Percentiles rank a stretch among this genome's conserved stretches.
phyloP scores from a whole-genome alignment of 2,888 invertebrate genomes.

The Agrenia bidenticulata region DNA sequence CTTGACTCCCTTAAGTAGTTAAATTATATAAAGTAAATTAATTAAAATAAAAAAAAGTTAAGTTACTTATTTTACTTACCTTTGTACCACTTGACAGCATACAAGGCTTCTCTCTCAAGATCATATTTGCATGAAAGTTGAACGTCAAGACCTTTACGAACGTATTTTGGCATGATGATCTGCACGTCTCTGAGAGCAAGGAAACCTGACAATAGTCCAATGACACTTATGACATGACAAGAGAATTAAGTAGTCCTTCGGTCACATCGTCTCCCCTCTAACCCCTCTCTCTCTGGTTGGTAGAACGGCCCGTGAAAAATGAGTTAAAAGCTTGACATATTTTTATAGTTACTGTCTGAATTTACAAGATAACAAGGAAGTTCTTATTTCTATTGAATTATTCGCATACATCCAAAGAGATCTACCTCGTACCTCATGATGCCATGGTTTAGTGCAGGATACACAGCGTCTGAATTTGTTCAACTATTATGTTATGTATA shows the following conservation, averaged over 20 bases:
- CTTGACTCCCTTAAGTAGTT: conserved; percentile 31
- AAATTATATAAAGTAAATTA: not conserved
- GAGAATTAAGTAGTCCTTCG: not conserved
- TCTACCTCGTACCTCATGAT: too few species aligned
- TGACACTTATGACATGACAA: conserved; percentile 10
- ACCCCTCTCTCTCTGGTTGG: too few species aligned
- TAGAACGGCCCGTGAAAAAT: not conserved
- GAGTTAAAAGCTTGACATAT: not conserved
- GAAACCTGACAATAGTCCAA: conserved; percentile 31
- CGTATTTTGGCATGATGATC: conserved; percentile 42
- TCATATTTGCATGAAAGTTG: conserved; percentile 47
- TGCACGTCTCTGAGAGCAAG: conserved; percentile 43
- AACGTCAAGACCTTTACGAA: conserved; percentile 42
- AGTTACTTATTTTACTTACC: too few species aligned
- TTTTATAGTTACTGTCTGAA: not conserved
- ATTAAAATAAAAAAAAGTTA: too few species aligned
- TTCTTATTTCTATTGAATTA: conserved; percentile 18
- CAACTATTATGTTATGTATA: too few species aligned
- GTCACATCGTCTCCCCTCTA: too few species aligned
- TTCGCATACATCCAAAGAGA: not conserved
- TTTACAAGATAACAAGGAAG: conserved; percentile 31
- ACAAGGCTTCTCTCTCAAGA: conserved; percentile 44
- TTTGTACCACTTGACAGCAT: conserved; percentile 50
- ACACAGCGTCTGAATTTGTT: too few species aligned
- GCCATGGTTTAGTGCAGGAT: too few species aligned